Base-by-base conservation (phyloP, 2,888 invertebrate species). In the Seira musarum region DNA sequence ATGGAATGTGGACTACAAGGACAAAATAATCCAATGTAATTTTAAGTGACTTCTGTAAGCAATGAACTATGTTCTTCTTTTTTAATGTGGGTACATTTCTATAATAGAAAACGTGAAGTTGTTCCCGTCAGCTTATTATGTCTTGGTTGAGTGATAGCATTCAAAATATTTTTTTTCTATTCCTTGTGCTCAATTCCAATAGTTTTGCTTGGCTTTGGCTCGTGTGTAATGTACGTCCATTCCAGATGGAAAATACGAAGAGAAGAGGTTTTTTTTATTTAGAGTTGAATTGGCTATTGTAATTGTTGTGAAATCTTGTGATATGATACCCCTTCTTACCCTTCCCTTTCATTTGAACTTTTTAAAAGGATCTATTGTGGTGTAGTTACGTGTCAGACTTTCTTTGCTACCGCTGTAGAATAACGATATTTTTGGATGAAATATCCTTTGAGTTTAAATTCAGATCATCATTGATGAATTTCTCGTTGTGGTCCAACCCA, bases 391-490 rank as follows among this genome's bases (percentile, higher is more conserved):
- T n/a, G n/a, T n/a, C n/a, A n/a, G n/a, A n/a, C n/a, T n/a, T n/a
- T n/a, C n/a, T n/a, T n/a, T n/a, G n/a, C n/a, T n/a, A n/a, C n/a
- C n/a, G n/a, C n/a, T n/a, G n/a, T n/a, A n/a, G n/a, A n/a, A n/a
- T n/a, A n/a, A n/a, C n/a, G n/a, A n/a, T n/a, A n/a, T n/a, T n/a
- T n/a, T n/a, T n/a, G n/a, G n/a, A n/a, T n/a, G n/a, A n/a, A n/a
- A n/a, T n/a, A n/a, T n/a, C n/a, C n/a, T n/a, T n/a, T n/a, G n/a
- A n/a, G n/a, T n/a, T n/a, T n/a, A n/a, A n/a, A 49, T 30, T 64
- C 25, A 46, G 49, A 64, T 72, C 49, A 72, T 72, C 64, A 49
- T 46, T 46, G 71, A n/a, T n/a, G n/a, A n/a, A n/a, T n/a, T n/a
- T n/a, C n/a, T n/a, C n/a, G 63, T 72, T 63, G 72, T 49, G 46